Evolutionary conservation across 2,113 vertebrate species (phyloP), one percentile per base, ranked within the genome.

Genomic region (Bothrops jararaca): DNA sequence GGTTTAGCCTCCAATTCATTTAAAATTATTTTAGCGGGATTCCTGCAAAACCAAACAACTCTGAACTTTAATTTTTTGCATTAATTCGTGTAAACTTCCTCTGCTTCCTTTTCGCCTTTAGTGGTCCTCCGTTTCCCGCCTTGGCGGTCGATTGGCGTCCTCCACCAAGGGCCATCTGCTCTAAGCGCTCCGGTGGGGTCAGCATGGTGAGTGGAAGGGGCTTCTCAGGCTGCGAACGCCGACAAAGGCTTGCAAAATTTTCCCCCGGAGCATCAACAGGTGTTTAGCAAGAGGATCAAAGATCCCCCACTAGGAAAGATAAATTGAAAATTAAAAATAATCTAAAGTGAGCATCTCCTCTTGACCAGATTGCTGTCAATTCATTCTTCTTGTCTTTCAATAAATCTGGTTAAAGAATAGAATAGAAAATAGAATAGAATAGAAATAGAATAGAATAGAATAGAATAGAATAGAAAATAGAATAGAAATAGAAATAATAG

Each of bases 151-250:
- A 98, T 99, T 89, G 99, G 99, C 29, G 98, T n/a, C 98, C 97
- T 97, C 99, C 0, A 97, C 98, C 98, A 99, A 96, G 97, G 96
- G 6, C 99, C 94, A 98, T 99, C 97, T 99, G 99, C 85, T 99
- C 98, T 52, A 97, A 97, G 4, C 96, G 98, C 56, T 99, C 99
- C 0, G 99, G 98, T 0, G 99, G 99, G 0, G 97, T 99, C 95
- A 99, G 98, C 92, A 98, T 98, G 98, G 99, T 99, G 93, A 97
- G 99, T 95, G 15, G 52, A 23, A 26, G 15, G 34, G 34, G 29
- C 15, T 34, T 34, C 64, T 74, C 5, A 6, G 13, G 1, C 13
- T 0, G 29, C 24, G 24, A 60, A 64, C 3, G 24, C 4, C 5
- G 13, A 69, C 1, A 5, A 29, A 5, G 1, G 29, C 12, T 69